Evolutionary conservation across 1,140 invertebrate species (phyloP).

Genomic region (Mamestra configurata): DNA sequence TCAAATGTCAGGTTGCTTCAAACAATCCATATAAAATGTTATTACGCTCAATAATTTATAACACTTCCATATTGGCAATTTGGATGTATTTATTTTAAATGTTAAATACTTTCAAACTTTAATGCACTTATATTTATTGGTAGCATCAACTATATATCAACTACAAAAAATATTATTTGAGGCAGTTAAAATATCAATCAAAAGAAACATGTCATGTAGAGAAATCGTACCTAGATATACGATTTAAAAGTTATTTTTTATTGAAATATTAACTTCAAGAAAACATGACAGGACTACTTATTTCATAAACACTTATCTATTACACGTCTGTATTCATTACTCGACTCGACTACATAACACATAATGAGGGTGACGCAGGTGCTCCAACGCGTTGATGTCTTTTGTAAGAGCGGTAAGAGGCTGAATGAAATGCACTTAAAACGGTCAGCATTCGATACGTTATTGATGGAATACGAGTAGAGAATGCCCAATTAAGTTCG

Average conservation of each 20-base stretch:
- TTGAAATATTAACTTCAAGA: background rate
- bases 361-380: slow-evolving; percentile 3
- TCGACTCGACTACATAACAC: slow-evolving; percentile 2
- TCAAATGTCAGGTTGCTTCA: slow-evolving; percentile 44
- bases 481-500: slow-evolving; percentile 51
- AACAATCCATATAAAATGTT: slow-evolving; percentile 38
- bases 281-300: background rate
- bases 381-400: slow-evolving; percentile 69
- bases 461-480: slow-evolving; percentile 39
- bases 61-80: background rate
- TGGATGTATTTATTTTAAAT: background rate
- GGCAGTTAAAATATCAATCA: background rate
- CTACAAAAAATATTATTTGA: background rate
- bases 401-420: slow-evolving; percentile 62
- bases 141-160: background rate
- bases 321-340: background rate
- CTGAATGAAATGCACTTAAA: slow-evolving; percentile 29
- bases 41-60: background rate
- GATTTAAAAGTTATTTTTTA: background rate
- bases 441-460: slow-evolving; percentile 9
- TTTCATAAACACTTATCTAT: slow-evolving; percentile 2
- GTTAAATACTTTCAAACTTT: slow-evolving; percentile 5
- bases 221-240: background rate
- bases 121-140: background rate
- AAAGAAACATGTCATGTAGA: background rate